phyloP scores from a whole-genome alignment of 2,888 invertebrate species.

The Rhagonycha fulva region DNA sequence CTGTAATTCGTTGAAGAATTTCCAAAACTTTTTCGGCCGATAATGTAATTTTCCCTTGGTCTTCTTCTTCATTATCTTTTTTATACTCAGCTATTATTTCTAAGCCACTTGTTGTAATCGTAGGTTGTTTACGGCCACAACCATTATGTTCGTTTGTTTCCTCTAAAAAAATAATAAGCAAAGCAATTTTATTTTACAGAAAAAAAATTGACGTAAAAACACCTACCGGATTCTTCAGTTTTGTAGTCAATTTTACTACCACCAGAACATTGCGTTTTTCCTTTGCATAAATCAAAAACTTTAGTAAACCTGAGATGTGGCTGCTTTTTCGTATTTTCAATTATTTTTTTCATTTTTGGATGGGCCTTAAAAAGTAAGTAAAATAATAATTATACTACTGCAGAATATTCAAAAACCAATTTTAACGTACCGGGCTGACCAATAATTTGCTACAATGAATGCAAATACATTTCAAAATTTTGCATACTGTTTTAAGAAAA shows the following conservation, averaged over 20 bases:
- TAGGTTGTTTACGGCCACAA: conserved; percentile 97
- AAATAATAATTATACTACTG: neutral
- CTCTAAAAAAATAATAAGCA: conserved; percentile 25
- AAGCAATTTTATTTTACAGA: neutral
- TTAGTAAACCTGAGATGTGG: conserved; percentile 92
- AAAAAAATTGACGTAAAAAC: neutral
- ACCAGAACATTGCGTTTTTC: conserved; percentile 97
- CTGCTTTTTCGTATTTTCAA: conserved; percentile 95
- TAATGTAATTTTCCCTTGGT: conserved; percentile 87
- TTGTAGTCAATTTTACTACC: conserved; percentile 97
- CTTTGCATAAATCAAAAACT: conserved; percentile 97
- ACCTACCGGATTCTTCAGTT: conserved; percentile 60
- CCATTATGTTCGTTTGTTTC: conserved; percentile 85
- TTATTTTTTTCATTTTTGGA: conserved; percentile 91
- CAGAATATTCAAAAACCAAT: conserved; percentile 32
- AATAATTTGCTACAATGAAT: conserved; percentile 98
- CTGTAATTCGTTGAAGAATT: conserved; percentile 92
- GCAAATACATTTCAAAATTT: conserved; percentile 97
- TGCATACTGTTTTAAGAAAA: conserved; percentile 95
- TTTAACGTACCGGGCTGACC: conserved; percentile 84
- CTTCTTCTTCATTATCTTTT: conserved; percentile 96
- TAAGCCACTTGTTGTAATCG: conserved; percentile 83
- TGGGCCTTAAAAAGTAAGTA: conserved; percentile 66
- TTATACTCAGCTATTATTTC: conserved; percentile 99
- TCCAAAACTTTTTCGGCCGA: conserved; percentile 97